Evolutionary conservation across 2,113 vertebrate species (phyloP).

Genomic region (Sorex fumeus): DNA sequence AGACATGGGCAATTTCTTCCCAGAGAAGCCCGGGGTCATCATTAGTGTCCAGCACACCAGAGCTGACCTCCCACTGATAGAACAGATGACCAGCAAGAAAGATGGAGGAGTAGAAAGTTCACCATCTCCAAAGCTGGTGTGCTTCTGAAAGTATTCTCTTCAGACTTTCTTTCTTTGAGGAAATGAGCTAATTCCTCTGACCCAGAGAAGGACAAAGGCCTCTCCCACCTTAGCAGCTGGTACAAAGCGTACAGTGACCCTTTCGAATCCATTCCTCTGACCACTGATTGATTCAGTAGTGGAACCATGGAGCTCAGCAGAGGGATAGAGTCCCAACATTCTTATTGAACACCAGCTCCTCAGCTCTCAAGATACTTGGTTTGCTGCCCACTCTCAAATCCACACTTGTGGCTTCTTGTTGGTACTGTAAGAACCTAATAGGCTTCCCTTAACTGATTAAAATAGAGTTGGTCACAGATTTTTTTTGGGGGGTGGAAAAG

Average conservation of each 20-base stretch:
- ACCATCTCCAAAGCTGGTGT: neutral
- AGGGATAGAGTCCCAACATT: too few relatives aligned
- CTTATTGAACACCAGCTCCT: too few relatives aligned
- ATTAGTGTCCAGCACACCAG: neutral
- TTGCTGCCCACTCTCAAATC: too few relatives aligned
- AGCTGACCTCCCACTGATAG: neutral
- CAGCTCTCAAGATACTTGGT: too few relatives aligned
- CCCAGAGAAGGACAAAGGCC: neutral
- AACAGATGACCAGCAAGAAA: neutral
- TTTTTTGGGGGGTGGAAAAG: too few relatives aligned
- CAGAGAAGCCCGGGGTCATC: constrained; percentile 37
- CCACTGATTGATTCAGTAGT: neutral
- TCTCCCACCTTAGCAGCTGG: constrained; percentile 17
- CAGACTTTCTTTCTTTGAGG: neutral
- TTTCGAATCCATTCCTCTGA: neutral
- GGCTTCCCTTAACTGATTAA: too few relatives aligned
- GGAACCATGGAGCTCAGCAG: neutral
- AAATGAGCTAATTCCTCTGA: neutral
- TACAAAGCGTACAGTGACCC: neutral
- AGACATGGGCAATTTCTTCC: constrained; percentile 34
- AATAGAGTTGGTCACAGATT: too few relatives aligned
- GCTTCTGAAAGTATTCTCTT: neutral
- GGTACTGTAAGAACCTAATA: too few relatives aligned
- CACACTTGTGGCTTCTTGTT: too few relatives aligned
- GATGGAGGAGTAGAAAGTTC: neutral